These are phyloP conservation scores for Phycodurus eques DNA, from an alignment of 2,113 vertebrate genomes.

Conservation along the genomic window DNA sequence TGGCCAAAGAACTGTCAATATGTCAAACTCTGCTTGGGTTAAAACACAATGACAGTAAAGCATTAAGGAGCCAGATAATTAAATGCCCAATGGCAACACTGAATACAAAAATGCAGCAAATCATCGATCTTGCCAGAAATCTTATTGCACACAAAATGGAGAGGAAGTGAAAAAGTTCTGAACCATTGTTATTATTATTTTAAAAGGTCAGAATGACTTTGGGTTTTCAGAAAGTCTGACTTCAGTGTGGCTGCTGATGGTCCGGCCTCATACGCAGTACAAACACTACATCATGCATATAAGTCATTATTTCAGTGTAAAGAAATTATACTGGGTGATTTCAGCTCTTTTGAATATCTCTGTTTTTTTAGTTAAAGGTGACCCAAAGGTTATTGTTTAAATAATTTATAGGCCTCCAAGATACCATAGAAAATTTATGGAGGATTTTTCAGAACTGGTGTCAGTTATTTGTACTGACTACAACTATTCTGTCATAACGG, in stretches of 20 bases:
- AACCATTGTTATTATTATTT: not conserved
- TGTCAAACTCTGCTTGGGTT: not conserved
- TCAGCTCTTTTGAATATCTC: too few species aligned
- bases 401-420: too few species aligned
- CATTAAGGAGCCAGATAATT: not conserved
- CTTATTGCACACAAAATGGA: not conserved
- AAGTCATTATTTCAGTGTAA: too few species aligned
- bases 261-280: conserved; percentile 58
- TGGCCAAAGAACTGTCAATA: not conserved
- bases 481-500: too few species aligned
- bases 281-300: conserved; percentile 40
- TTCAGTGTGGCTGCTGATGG: conserved; percentile 58
- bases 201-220: conserved; percentile 23
- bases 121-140: not conserved
- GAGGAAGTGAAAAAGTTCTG: not conserved
- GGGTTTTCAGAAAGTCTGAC: conserved; percentile 34
- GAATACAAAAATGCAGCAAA: not conserved
- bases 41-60: not conserved
- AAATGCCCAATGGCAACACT: not conserved
- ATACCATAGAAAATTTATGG: too few species aligned
- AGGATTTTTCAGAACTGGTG: too few species aligned
- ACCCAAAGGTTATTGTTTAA: too few species aligned
- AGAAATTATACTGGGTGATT: too few species aligned
- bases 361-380: too few species aligned
- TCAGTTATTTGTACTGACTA: too few species aligned